Evolutionary conservation across 2,797 vertebrate species (phyloP), one percentile per base, ranked within the genome.

Genomic region (Coranthus polyacanthus): DNA sequence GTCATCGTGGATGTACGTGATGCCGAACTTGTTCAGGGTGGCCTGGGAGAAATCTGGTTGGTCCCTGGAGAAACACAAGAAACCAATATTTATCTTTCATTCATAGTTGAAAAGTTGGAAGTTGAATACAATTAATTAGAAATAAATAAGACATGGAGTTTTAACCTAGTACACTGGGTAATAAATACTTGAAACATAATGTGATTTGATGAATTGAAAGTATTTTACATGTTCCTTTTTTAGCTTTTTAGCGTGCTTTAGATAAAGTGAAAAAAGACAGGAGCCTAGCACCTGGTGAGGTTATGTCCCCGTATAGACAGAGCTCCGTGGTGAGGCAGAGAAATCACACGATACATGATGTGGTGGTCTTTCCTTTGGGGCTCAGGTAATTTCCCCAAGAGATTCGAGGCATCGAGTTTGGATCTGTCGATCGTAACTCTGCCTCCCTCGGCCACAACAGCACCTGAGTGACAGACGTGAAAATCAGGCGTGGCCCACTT

Each of bases 361-460:
- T 96, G 94, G 47, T 94, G 94, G 11, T 87, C 78, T 51, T 91
- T 88, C 3, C 83, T 86, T 9, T 93, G 89, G 2, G 83, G 69
- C 42, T 94, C 90, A 21, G 94, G 92, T 18, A 97, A 68, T 71
- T 94, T 95, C 52, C 82, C 73, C 36, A 97, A 83, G 6, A 97
- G 92, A 72, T 98, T 97, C 45, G 96, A 95, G 54, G 95, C 96
- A 72, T 97, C 96, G 20, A 97, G 87, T 79, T 95, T 96, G 8
- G 92, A 92, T 49, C 79, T 94, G 78, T 95, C 95, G 59, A 96
- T 97, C 39, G 90, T 79, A 66, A 96, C 91, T 75, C 79, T 91
- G 52, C 92, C 94, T 83, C 96, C 96, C 78, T 98, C 96, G 7
- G 92, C 87, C 61, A 97, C 95, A 74, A 89, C 36, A 13, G 92